phyloP scores from a whole-genome alignment of 2,797 vertebrate genomes.

The Eupleurogrammus muticus region DNA sequence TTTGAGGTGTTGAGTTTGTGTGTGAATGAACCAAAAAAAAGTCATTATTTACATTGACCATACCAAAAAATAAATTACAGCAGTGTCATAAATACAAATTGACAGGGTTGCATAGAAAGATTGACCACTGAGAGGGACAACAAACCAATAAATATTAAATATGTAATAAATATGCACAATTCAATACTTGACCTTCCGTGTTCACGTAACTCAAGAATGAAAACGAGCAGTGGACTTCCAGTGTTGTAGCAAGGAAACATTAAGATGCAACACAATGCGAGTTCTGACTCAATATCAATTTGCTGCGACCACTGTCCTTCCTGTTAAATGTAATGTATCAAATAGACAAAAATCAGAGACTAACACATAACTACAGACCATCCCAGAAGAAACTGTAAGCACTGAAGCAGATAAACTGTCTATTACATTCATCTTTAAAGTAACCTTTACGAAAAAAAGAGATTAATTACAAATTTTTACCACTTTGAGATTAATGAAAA shows the following conservation, averaged over 20 bases:
- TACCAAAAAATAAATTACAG: slow-evolving; percentile 40
- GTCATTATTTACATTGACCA: slow-evolving; percentile 16
- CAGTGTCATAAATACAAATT: slow-evolving; percentile 36
- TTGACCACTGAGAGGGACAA: slow-evolving; percentile 48
- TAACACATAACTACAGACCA: not conserved
- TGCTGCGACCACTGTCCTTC: slow-evolving; percentile 6
- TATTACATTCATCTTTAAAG: slow-evolving; percentile 16
- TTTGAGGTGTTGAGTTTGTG: slow-evolving; percentile 14
- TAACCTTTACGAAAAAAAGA: slow-evolving; percentile 11
- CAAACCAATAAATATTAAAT: slow-evolving; percentile 72
- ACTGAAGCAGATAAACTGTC: slow-evolving; percentile 6
- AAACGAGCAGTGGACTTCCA: slow-evolving; percentile 34
- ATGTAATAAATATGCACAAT: slow-evolving; percentile 64
- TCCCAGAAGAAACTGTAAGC: not conserved
- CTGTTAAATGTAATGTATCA: slow-evolving; percentile 14
- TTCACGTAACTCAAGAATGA: slow-evolving; percentile 22
- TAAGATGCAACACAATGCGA: slow-evolving; percentile 9
- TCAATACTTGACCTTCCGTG: slow-evolving; percentile 16
- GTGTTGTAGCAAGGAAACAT: slow-evolving; percentile 18
- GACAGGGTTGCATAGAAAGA: slow-evolving; percentile 73
- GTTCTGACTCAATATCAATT: slow-evolving; percentile 8
- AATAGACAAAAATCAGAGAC: slow-evolving; percentile 17
- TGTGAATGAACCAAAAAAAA: not conserved
- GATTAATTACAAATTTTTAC: slow-evolving; percentile 9
- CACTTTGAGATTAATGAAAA: not conserved